Evolutionary conservation across 2,888 invertebrate genomes (phyloP), one percentile per base, ranked within the genome.

Genomic region (Lobophora halterata): DNA sequence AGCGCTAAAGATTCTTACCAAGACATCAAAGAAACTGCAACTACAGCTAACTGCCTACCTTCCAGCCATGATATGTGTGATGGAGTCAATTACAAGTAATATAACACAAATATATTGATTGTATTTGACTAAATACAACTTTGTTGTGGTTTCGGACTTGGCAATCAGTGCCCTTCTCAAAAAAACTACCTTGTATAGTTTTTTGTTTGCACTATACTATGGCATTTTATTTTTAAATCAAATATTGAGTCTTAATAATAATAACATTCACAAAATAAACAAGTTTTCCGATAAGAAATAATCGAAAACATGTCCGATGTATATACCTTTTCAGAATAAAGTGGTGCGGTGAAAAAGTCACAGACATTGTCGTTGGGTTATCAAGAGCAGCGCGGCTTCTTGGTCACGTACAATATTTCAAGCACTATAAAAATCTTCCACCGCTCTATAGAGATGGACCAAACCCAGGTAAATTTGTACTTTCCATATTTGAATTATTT

Each of bases 41-140:
- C 89, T 17, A 78, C 90, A 13, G 88, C 91, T 0, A 88, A 91
- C 32, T 93, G 93, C 49, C 88, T 92, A 54, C 91, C 92, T 0
- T 91, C 91, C 1, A 92, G 92, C 34, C 92, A 92, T 88, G 92
- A 93, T 57, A 91, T 93, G 80, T 90, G 90, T 55, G 90, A 92
- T 60, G 89, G 89, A 19, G 63, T 88, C 25, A 90, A 92, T 67
- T 93, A 90, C 68, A 89, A 91, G 93, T 89, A 69, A 39, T n/a
- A n/a, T n/a, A n/a, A n/a, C n/a, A n/a, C n/a, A n/a, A n/a, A n/a
- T n/a, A n/a, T n/a, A n/a, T n/a, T n/a, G n/a, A n/a, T n/a, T n/a
- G n/a, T n/a, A n/a, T n/a, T n/a, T n/a, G n/a, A n/a, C n/a, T n/a
- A n/a, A n/a, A n/a, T n/a, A n/a, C n/a, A n/a, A n/a, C n/a, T n/a